Evolutionary conservation across 2,888 invertebrate species (phyloP), one percentile per base, ranked within the genome.

Genomic region (Drosophila nr. medialis): DNA sequence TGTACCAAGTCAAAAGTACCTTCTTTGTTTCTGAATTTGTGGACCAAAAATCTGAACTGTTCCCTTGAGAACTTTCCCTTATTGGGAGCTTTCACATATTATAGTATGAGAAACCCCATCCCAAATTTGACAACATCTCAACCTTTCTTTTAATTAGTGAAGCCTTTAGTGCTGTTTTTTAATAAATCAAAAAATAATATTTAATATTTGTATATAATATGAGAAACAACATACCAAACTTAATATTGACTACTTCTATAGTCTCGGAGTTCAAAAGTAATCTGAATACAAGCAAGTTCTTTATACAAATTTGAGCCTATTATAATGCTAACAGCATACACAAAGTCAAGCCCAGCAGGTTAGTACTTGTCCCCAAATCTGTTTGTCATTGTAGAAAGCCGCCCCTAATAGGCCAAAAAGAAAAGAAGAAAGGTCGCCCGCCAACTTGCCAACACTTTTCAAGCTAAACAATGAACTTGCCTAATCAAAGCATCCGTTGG

Each of bases 391-490:
- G 55, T 67, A 0, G 24, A 34, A 45, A 24, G 38, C 49, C 54
- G 63, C 63, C 65, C 50, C 59, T 72, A 75, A 74, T 75, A 77
- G 59, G 72, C 74, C 15, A 27, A 34, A 66, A 56, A 72, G 74
- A 2, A 10, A 5, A n/a, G 15, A 15, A 38, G 38, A 45, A 40
- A 72, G 78, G 66, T 64, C 76, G 60, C 76, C 83, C 78, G 77
- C 72, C 75, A 80, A 69, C 63, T 65, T 67, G 69, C n/a, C 51
- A 81, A 81, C 86, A 81, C 89, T 83, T 53, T 53, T 11, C n/a
- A 32, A 34, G 27, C 29, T 49, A 64, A 34, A 83, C 72, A 76
- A 88, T 64, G 61, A 68, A 56, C 53, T 64, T 50, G 63, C 72
- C 79, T 73, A 81, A 81, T 83, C 71, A 77, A 69, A 65, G 62